A percentile compares a stretch with the other conserved stretches of the same genome.
Conservation (phyloP, 2,888 invertebrate species). For the Meandrusa payeni region DNA sequence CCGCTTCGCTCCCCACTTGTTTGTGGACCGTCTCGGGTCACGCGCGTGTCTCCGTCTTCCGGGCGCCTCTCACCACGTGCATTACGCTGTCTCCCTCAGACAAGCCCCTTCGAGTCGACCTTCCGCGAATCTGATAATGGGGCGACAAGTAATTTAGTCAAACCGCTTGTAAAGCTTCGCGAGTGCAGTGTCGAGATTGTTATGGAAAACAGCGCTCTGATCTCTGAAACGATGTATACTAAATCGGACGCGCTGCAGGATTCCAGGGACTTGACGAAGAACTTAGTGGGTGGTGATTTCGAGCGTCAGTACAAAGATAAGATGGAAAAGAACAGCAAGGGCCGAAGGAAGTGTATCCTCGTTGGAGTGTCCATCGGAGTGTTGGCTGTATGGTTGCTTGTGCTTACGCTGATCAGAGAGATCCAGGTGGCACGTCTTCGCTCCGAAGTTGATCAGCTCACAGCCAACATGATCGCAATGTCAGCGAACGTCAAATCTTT, state of each 20-base stretch:
- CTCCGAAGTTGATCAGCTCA: conserved; percentile 60
- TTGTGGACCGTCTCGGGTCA: conserved; percentile 47
- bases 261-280: conserved; percentile 65
- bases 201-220: conserved; percentile 69
- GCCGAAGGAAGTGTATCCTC: conserved; percentile 48
- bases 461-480: conserved; percentile 59
- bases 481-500: conserved; percentile 58
- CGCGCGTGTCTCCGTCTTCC: conserved; percentile 43
- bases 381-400: conserved; percentile 54
- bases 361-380: conserved; percentile 42
- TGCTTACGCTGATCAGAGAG: conserved; percentile 59
- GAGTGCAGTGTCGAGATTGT: conserved; percentile 54
- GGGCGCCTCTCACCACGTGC: conserved; percentile 40
- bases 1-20: conserved; percentile 39
- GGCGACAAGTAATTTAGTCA: conserved; percentile 49
- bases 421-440: conserved; percentile 56
- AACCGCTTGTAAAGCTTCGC: conserved; percentile 39
- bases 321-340: conserved; percentile 45
- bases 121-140: conserved; percentile 60
- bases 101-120: conserved; percentile 36
- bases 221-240: conserved; percentile 63
- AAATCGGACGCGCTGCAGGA: conserved; percentile 58
- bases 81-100: conserved; percentile 35
- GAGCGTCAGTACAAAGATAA: conserved; percentile 59
- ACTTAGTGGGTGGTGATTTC: conserved; percentile 70